These are phyloP conservation scores for Ctenochaetus hawaiiensis DNA, from an alignment of 2,797 vertebrate genomes.

Conservation along the genomic window DNA sequence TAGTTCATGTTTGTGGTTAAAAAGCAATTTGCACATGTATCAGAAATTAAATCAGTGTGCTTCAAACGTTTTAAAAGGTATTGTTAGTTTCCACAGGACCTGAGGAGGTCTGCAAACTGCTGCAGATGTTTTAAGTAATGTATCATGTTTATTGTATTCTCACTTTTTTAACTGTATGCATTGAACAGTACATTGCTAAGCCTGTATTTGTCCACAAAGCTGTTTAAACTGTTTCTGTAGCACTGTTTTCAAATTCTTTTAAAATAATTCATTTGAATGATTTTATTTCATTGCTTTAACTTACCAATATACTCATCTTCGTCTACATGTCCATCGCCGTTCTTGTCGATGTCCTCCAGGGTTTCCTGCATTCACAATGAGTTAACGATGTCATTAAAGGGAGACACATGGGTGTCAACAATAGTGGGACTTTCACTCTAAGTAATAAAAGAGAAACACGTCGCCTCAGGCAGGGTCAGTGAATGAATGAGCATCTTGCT, in stretches of 20 bases:
- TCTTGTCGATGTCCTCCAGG: conserved; percentile 98
- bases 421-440: conserved; percentile 48
- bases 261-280: neutral
- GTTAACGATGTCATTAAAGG: conserved; percentile 62
- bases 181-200: too few species aligned
- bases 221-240: too few species aligned
- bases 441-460: conserved; percentile 58
- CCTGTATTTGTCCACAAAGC: conserved; percentile 1
- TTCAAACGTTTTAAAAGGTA: too few species aligned
- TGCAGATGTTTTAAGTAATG: too few species aligned
- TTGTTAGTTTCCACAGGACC: too few species aligned
- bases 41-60: too few species aligned
- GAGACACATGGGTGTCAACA: conserved; percentile 38
- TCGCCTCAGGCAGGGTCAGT: conserved; percentile 42
- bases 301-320: conserved; percentile 98
- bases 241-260: neutral
- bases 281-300: conserved; percentile 44
- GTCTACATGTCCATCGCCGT: conserved; percentile 94
- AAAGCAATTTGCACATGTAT: too few species aligned
- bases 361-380: conserved; percentile 90
- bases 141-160: too few species aligned
- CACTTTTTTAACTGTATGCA: too few species aligned
- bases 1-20: too few species aligned
- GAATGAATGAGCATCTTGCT: conserved; percentile 42
- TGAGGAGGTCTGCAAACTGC: too few species aligned